phyloP scores from a whole-genome alignment of 2,888 invertebrate species.

The Strigamia maritima region DNA sequence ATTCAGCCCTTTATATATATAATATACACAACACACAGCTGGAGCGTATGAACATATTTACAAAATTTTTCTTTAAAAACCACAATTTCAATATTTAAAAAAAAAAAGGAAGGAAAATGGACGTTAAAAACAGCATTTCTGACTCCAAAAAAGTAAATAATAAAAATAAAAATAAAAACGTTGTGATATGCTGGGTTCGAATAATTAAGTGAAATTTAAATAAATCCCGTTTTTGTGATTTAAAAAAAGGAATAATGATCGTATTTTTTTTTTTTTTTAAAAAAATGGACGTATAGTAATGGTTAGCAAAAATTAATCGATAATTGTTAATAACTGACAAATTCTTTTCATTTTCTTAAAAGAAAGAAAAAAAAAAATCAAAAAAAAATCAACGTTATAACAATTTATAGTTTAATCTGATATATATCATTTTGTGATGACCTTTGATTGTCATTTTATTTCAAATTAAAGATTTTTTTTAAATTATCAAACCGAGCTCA shows the following conservation, averaged over 20 bases:
- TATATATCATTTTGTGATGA: background rate
- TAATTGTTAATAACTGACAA: background rate
- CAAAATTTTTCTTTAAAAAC: background rate
- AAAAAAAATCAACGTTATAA: background rate
- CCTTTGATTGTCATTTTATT: conserved; percentile 6
- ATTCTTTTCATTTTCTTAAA: background rate
- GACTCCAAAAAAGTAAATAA: background rate
- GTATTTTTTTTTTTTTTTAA: background rate
- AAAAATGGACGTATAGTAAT: background rate
- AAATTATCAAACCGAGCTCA: conserved; percentile 40
- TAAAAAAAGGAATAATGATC: background rate
- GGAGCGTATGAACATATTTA: background rate
- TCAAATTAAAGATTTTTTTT: background rate
- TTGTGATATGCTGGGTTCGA: background rate
- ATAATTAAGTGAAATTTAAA: background rate
- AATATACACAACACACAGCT: conserved; percentile 13
- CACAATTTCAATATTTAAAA: background rate
- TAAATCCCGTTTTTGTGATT: background rate
- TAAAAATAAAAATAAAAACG: background rate
- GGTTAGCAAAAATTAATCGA: background rate
- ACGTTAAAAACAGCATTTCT: background rate
- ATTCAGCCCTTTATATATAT: background rate
- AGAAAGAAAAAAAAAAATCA: background rate
- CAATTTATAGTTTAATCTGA: background rate
- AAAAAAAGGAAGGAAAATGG: background rate